Evolutionary conservation across 1,140 invertebrate genomes (phyloP), one percentile per base, ranked within the genome.

Genomic region (Trypoxylus dichotomus): DNA sequence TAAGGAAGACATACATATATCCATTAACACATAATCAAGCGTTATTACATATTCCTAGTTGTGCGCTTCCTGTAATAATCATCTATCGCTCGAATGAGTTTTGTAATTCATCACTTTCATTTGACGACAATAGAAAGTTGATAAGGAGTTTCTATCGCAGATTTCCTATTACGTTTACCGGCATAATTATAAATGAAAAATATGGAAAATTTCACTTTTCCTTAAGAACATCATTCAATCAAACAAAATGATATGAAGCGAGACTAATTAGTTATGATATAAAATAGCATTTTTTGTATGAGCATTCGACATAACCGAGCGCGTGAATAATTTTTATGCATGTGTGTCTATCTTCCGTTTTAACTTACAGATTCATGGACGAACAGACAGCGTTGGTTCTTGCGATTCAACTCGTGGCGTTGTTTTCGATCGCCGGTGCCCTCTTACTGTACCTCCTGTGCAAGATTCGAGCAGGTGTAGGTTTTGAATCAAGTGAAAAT

Each of bases 381-480:
- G 90, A 92, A 77, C 91, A 92, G 81, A 94, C 93, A 77, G 92
- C 92, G 85, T 87, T 94, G 81, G 90, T 93, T 32, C 87, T 95
- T 84, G 92, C 92, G 79, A 90, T 94, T 80, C 93, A 95, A 86
- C 87, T 95, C 80, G 89, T 93, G 74, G 93, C 93, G 1, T 86
- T 95, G 19, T 93, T 93, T 85, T 93, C 92, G 47, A 94, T 94
- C 79, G 93, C 93, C 27, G 93, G 92, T 0, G 93, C 93, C 8
- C 88, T 95, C 78, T 86, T 95, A 75, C 87, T 93, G 77, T 94
- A 94, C 82, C 85, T 95, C 76, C 87, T 94, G 81, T 89, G 92
- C 82, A 93, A 94, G 85, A 93, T 93, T 32, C 88, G 90, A 79
- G 89, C 89, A 24, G 79, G 81, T 47, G 78, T 76, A 32, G 84